Base-by-base conservation (phyloP, 2,113 vertebrate genomes). In the Grantiella picta region DNA sequence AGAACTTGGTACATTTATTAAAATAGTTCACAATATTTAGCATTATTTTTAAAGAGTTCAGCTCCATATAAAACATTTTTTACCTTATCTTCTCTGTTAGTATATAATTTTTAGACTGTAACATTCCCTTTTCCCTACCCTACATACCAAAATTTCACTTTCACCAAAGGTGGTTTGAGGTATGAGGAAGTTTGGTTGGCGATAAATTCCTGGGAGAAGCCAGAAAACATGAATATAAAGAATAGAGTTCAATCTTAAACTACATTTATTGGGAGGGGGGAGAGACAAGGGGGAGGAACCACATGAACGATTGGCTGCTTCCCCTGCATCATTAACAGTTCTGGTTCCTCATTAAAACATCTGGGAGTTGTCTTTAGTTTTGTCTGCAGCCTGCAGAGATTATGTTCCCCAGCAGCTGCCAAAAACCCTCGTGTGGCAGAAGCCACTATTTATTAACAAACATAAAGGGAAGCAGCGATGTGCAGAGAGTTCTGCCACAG, bases 361-460 rank as follows among this genome's bases (percentile, higher is more conserved):
- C 57, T 63, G 42, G n/a, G 49, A 89, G n/a, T 13, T 84, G 57
- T 47, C 57, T 49, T 47, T 0, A 31, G 23, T 19, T 81, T 31
- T 68, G 36, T 33, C 38, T 71, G 72, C 54, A 94, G 56, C 38
- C 54, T 42, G 35, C 21, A 86, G 36, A 63, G 72, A 60, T 60
- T 15, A n/a, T 29, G 40, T 10, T 84, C 83, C 66, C 47, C 15
- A 28, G 27, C 79, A 69, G 15, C 35, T 28, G 28, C 59, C 73
- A 88, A 61, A 83, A 66, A 27, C 1, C 36, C 65, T 53, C 15
- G 2, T 57, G 7, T 9, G 80, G 70, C 45, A 85, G 65, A 7
- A 61, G 42, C 35, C 19, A 56, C 56, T 35, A 11, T 79, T 95
- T 95, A 94, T 95, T 78, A 92, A 65, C 71, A 94, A 90, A 89